Evolutionary conservation across 2,888 invertebrate species (phyloP), one percentile per base, ranked within the genome.

Genomic region (Eudasyphora cyanicolor): DNA sequence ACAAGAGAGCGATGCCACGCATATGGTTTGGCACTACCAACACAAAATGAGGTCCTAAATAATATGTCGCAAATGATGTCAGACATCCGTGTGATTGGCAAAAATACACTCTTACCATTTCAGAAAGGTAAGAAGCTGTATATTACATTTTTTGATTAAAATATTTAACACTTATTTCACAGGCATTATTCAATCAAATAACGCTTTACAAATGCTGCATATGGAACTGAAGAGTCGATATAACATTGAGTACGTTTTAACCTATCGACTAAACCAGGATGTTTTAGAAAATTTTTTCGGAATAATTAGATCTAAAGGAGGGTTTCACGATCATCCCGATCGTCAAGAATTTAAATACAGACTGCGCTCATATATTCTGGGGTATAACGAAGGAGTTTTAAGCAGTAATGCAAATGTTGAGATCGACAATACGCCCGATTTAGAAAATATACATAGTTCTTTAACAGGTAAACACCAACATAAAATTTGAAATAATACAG

Each of bases 61-160:
- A 35, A 71, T 60, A 78, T 78, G 73, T 32, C 71, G 49, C 45
- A 78, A 78, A 71, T 78, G 51, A 64, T 78, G 21, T 71, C 62
- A 42, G 62, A 73, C 21, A 78, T 71, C 19, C 62, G 64, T 24
- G 64, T 78, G 29, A 71, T 49, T 51, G 70, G 76, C 32, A 76
- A 67, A 49, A 67, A 76, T 1, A 19, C 32, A 24, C 14, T 69
- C 32, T 38, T 69, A 69, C 76, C 76, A 32, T 76, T 76, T 60
- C 70, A 70, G 38, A 77, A 76, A 76, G 76, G 76, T 76, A 38
- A 42, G 45, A n/a, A 12, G 14, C 57, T 38, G 14, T 29, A 60
- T 62, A 75, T 75, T 14, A 29, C 10, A 38, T 62, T 42, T 27
- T 75, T 45, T 24, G 38, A 57, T 12, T 75, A 14, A 75, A 75